Evolutionary conservation across 1,140 invertebrate species (phyloP).

Genomic region (Leptoteleia sp.): DNA sequence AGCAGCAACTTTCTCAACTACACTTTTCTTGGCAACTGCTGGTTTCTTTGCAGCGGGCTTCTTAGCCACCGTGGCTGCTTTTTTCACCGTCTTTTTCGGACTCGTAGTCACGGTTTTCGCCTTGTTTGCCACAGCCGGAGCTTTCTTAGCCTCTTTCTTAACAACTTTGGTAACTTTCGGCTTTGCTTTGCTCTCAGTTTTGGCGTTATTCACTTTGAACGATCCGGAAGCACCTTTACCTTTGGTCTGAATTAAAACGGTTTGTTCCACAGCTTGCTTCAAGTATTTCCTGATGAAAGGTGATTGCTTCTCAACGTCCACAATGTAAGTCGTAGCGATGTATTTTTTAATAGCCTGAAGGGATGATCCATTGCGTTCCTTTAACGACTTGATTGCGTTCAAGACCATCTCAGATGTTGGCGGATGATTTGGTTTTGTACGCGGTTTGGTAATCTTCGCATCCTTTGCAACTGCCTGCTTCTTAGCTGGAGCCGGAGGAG

Average conservation of each 20-base stretch:
- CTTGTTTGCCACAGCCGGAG: too few relatives aligned
- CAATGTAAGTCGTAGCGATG: slow-evolving; percentile 78
- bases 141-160: too few relatives aligned
- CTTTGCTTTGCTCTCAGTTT: too few relatives aligned
- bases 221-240: slow-evolving; percentile 80
- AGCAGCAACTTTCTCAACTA: too few relatives aligned
- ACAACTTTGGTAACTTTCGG: too few relatives aligned
- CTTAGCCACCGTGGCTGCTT: too few relatives aligned
- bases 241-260: slow-evolving; percentile 76
- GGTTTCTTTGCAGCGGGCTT: too few relatives aligned
- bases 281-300: slow-evolving; percentile 78
- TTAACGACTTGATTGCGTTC: slow-evolving; percentile 80
- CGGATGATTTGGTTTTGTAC: slow-evolving; percentile 66
- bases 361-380: slow-evolving; percentile 82
- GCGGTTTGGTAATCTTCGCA: background rate
- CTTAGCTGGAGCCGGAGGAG: background rate
- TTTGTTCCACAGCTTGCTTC: slow-evolving; percentile 74
- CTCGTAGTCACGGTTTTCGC: too few relatives aligned
- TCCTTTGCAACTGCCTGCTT: too few relatives aligned
- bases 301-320: slow-evolving; percentile 78
- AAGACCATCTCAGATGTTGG: slow-evolving; percentile 77
- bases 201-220: slow-evolving; percentile 74
- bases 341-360: slow-evolving; percentile 83
- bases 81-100: too few relatives aligned
- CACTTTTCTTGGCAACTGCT: too few relatives aligned